Percentiles rank a stretch among this genome's conserved stretches.
These are phyloP conservation scores for Notodonta dromedarius DNA, from an alignment of 2,888 invertebrate genomes.

Conservation along the genomic window DNA sequence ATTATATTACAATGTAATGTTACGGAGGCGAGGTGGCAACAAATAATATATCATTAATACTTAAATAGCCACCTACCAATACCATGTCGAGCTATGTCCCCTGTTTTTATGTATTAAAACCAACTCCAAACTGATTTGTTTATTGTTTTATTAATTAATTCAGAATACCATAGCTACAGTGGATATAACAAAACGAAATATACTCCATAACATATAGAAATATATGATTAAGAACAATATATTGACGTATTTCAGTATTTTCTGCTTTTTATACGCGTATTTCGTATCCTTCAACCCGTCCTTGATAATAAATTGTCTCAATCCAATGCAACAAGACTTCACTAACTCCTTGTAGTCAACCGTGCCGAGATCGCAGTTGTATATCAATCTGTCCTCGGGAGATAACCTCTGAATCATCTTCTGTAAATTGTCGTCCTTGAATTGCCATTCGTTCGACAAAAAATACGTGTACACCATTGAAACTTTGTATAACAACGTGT, in stretches of 20 bases:
- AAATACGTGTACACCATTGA: constrained; percentile 1
- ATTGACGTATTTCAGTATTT: not conserved
- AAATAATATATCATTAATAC: too few relatives aligned
- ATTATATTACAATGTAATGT: too few relatives aligned
- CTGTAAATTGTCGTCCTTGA: not conserved
- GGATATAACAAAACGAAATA: too few relatives aligned
- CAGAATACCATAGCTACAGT: too few relatives aligned
- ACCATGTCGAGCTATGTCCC: too few relatives aligned
- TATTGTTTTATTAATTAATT: too few relatives aligned
- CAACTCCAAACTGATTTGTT: not conserved
- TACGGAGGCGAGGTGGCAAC: too few relatives aligned
- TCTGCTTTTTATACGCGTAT: constrained; percentile 2
- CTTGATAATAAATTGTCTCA: too few relatives aligned
- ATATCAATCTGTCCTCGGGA: not conserved
- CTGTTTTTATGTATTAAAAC: not conserved
- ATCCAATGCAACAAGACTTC: too few relatives aligned
- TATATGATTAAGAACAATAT: not conserved
- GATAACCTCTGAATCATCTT: not conserved
- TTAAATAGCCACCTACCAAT: too few relatives aligned
- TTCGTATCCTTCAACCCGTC: not conserved
- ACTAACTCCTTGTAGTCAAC: too few relatives aligned
- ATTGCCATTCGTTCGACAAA: not conserved
- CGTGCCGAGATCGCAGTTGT: too few relatives aligned
- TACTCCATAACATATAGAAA: not conserved
- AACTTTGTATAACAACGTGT: not conserved